Conservation (phyloP, 2,888 invertebrate species). For the Sminthurinus aureus region DNA sequence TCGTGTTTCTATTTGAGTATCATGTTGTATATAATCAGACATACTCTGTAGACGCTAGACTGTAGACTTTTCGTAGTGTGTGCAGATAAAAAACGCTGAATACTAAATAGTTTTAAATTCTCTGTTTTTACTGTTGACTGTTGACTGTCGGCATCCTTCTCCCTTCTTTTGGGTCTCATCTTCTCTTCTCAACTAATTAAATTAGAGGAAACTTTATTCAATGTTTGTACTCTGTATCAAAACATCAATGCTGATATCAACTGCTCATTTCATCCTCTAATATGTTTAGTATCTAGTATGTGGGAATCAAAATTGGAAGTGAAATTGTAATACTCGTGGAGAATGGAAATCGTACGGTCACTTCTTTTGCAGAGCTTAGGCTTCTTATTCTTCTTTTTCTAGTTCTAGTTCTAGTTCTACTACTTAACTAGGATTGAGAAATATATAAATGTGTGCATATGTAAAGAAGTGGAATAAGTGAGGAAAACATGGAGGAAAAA, state of each 20-base stretch:
- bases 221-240: not conserved
- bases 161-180: not conserved
- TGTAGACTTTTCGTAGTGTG: no score
- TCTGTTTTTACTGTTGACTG: not conserved
- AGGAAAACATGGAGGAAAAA: not conserved
- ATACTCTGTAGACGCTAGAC: no score
- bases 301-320: not conserved
- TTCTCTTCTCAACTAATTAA: slow-evolving; percentile 1
- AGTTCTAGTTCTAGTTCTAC: no score
- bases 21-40: no score
- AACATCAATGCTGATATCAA: not conserved
- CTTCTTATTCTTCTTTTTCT: no score
- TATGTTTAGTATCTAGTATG: not conserved
- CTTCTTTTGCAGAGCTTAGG: no score
- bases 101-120: not conserved
- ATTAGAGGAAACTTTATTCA: slow-evolving; percentile 1
- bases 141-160: not conserved
- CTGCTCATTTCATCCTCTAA: not conserved
- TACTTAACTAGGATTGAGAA: no score
- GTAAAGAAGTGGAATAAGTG: not conserved
- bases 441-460: no score
- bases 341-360: no score
- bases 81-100: not conserved
- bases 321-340: not conserved
- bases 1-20: no score